Percentiles rank a stretch among this genome's conserved stretches.
These are phyloP conservation scores for Rhagium mordax DNA, from an alignment of 2,888 invertebrate genomes.

Conservation along the genomic window DNA sequence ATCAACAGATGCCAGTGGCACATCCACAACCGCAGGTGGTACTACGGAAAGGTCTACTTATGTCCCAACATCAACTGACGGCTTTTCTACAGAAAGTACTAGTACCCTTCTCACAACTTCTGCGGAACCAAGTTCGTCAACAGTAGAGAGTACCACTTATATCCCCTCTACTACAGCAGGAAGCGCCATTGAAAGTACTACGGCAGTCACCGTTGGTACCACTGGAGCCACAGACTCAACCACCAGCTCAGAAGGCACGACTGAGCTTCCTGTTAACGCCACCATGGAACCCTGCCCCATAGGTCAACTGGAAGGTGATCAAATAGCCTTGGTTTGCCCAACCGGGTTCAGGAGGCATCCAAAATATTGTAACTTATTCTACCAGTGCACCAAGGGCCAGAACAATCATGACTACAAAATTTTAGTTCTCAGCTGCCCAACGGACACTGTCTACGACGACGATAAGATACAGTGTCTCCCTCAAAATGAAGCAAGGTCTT, in stretches of 20 bases:
- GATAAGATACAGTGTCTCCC: constrained; percentile 80
- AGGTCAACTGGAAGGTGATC: constrained; percentile 79
- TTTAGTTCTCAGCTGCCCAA: constrained; percentile 83
- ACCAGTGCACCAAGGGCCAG: constrained; percentile 81
- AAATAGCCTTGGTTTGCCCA: constrained; percentile 83
- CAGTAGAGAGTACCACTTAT: constrained; percentile 44
- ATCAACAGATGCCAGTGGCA: not conserved
- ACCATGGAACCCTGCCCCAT: constrained; percentile 67
- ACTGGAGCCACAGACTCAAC: not conserved
- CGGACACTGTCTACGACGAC: constrained; percentile 84
- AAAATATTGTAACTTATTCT: constrained; percentile 86
- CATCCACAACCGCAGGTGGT: no score
- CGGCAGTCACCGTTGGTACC: constrained; percentile 7
- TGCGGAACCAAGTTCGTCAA: constrained; percentile 27
- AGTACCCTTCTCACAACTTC: not conserved
- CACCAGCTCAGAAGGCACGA: constrained; percentile 2
- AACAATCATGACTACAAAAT: constrained; percentile 82
- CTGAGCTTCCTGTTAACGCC: constrained; percentile 53
- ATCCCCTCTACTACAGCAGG: constrained; percentile 26
- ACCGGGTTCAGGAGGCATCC: constrained; percentile 89
- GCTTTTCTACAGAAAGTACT: not conserved
- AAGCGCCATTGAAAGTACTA: constrained; percentile 43
- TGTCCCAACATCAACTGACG: not conserved
- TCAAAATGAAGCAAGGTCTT: constrained; percentile 75
- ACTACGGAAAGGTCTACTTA: not conserved